phyloP scores from a whole-genome alignment of 2,888 invertebrate species.

The Cheilosia grossa region DNA sequence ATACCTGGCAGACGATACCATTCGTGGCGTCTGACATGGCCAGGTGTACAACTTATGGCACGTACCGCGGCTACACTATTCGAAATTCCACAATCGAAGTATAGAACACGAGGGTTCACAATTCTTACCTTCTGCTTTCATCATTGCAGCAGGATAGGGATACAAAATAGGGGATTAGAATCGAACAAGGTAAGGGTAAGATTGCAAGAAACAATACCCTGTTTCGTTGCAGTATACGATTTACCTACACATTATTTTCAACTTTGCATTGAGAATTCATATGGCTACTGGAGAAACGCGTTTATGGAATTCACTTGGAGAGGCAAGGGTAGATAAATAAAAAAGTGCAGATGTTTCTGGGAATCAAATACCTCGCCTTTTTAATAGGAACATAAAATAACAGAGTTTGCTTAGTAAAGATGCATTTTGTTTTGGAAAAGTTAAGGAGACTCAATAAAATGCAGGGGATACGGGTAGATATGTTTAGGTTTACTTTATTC shows the following conservation, averaged over 20 bases:
- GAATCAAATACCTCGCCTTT: not conserved
- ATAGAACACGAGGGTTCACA: conserved; percentile 32
- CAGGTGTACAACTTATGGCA: conserved; percentile 61
- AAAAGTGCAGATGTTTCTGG: conserved; percentile 30
- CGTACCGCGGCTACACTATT: conserved; percentile 42
- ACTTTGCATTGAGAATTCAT: conserved; percentile 31
- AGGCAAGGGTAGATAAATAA: conserved; percentile 17
- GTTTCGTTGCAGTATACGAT: conserved; percentile 23
- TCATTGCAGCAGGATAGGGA: conserved; percentile 35
- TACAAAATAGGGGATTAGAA: conserved; percentile 52
- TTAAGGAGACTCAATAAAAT: too few species aligned
- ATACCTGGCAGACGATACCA: conserved; percentile 44
- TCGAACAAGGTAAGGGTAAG: conserved; percentile 47
- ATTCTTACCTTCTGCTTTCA: conserved; percentile 50
- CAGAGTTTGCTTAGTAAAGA: too few species aligned
- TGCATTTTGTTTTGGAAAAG: too few species aligned
- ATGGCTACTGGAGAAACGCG: conserved; percentile 32
- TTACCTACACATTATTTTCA: conserved; percentile 8
- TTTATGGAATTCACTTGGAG: conserved; percentile 24
- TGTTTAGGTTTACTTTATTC: too few species aligned
- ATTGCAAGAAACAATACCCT: conserved; percentile 36
- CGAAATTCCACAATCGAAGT: conserved; percentile 45
- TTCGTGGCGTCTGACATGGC: conserved; percentile 42
- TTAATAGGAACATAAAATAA: not conserved
- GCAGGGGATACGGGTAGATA: too few species aligned